Evolutionary conservation across 2,888 invertebrate genomes (phyloP).

Genomic region (Hemithea aestivaria): DNA sequence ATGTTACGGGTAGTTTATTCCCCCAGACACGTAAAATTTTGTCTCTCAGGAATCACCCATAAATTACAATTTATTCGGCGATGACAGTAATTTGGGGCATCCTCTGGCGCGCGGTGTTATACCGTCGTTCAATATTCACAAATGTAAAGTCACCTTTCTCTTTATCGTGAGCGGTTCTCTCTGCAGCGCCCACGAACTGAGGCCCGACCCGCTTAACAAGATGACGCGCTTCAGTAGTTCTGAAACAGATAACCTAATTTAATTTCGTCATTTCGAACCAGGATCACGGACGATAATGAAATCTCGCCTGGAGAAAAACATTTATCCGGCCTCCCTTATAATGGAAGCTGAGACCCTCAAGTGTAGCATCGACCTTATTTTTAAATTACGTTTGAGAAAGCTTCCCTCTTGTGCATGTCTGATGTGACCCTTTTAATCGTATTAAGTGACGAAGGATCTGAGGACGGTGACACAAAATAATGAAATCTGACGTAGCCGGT

Average conservation of each 20-base stretch:
- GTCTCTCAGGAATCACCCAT: too few species aligned
- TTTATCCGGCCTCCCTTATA: conserved; percentile 30
- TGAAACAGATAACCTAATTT: conserved; percentile 78
- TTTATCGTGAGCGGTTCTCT: conserved; percentile 90
- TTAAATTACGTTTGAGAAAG: conserved; percentile 40
- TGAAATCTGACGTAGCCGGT: conserved; percentile 54
- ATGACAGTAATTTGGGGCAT: conserved; percentile 10
- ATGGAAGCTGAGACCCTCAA: conserved; percentile 31
- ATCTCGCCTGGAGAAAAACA: conserved; percentile 47
- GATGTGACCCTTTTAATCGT: conserved; percentile 58
- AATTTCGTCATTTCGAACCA: conserved; percentile 56
- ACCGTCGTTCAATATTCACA: conserved; percentile 24
- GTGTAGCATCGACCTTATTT: conserved; percentile 42
- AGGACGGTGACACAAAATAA: conserved; percentile 56
- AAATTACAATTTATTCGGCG: conserved; percentile 12
- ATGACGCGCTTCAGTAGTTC: conserved; percentile 93
- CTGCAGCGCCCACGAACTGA: conserved; percentile 95
- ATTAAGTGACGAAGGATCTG: conserved; percentile 56
- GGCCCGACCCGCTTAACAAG: conserved; percentile 92
- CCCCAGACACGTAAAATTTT: too few species aligned
- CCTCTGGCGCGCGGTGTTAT: conserved; percentile 16
- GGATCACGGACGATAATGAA: conserved; percentile 49
- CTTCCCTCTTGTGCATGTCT: conserved; percentile 44
- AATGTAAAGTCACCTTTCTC: conserved; percentile 71
- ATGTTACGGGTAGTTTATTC: too few species aligned